phyloP scores from a whole-genome alignment of 2,113 vertebrate species.

The Aptenodytes patagonicus region DNA sequence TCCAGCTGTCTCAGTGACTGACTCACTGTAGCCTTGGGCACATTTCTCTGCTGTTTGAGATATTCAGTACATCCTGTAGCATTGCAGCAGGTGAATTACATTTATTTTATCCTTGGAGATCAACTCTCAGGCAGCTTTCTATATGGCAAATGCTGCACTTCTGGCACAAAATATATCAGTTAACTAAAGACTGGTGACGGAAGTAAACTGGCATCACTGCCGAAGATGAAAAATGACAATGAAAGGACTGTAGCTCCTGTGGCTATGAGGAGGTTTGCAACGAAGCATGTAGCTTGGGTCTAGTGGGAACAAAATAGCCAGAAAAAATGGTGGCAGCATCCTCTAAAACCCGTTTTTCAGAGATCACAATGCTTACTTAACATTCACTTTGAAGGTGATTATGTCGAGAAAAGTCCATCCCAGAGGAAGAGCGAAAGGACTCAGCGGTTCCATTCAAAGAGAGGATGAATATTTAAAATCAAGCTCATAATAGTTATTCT shows the following conservation, averaged over 20 bases:
- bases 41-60: slow-evolving; percentile 28
- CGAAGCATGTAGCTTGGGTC: background rate
- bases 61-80: slow-evolving; percentile 18
- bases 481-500: background rate
- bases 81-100: slow-evolving; percentile 10
- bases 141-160: background rate
- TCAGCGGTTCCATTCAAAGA: slow-evolving; percentile 6
- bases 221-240: background rate
- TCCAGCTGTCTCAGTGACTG: background rate
- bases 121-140: background rate
- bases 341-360: background rate
- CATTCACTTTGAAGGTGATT: slow-evolving; percentile 33
- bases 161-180: background rate
- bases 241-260: background rate
- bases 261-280: background rate
- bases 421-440: background rate
- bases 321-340: background rate
- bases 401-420: background rate
- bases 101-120: slow-evolving; percentile 28
- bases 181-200: background rate
- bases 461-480: slow-evolving; percentile 38
- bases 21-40: slow-evolving; percentile 24
- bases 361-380: background rate
- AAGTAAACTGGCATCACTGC: background rate
- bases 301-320: background rate